Percentiles rank a stretch among this genome's conserved stretches.
phyloP scores from a whole-genome alignment of 1,140 invertebrate genomes.

The Yoshiicerus persimilis region DNA sequence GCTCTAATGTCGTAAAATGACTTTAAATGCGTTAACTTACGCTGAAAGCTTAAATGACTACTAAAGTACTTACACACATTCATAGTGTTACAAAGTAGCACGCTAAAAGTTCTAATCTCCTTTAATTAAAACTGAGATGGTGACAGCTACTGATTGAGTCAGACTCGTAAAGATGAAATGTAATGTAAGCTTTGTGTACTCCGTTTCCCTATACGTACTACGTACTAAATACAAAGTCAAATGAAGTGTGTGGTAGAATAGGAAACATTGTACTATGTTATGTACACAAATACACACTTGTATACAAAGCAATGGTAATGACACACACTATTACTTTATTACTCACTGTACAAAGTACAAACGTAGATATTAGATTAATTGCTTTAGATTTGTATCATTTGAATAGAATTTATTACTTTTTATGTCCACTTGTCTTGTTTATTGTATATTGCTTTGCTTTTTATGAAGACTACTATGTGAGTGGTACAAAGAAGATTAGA shows the following conservation, averaged over 20 bases:
- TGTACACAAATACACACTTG: neutral
- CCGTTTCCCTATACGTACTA: neutral
- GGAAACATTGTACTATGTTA: neutral
- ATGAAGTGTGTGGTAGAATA: neutral
- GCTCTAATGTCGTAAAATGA: neutral
- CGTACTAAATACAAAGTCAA: neutral
- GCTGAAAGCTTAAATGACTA: neutral
- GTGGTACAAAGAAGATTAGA: neutral
- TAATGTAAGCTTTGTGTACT: neutral
- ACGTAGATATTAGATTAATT: neutral
- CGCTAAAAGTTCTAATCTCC: constrained; percentile 1
- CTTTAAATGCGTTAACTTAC: neutral
- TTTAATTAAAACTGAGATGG: neutral
- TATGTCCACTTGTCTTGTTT: neutral
- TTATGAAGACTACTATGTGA: neutral
- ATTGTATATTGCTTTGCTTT: neutral
- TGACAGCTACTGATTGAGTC: neutral
- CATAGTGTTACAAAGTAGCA: neutral
- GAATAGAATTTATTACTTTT: neutral
- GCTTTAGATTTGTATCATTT: neutral
- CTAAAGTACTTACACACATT: neutral
- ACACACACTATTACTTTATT: no score
- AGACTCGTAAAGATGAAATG: neutral
- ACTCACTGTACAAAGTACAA: neutral
- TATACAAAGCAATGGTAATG: neutral